A percentile compares a stretch with the other conserved stretches of the same genome.
Evolutionary conservation across 2,888 invertebrate genomes (phyloP).

Genomic region (Entomobrya multifasciata): DNA sequence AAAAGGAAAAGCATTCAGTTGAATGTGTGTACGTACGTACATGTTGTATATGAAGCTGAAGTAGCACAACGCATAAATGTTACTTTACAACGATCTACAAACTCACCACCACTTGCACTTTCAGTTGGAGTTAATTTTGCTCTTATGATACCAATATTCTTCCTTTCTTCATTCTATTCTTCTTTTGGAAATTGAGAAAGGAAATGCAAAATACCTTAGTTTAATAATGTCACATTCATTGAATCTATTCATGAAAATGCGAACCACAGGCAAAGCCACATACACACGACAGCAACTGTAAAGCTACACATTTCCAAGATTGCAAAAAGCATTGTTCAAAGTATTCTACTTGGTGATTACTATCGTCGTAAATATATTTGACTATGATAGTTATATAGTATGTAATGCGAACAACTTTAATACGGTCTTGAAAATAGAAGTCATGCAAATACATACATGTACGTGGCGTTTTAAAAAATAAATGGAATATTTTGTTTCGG

Average conservation of each 20-base stretch:
- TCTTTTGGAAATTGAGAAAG: conserved; percentile 27
- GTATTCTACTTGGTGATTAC: conserved; percentile 18
- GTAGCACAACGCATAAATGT: too few relatives aligned
- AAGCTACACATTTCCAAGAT: background rate
- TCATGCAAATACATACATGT: too few relatives aligned
- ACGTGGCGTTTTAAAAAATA: too few relatives aligned
- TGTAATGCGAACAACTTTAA: too few relatives aligned
- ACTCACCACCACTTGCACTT: too few relatives aligned
- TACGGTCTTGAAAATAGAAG: too few relatives aligned
- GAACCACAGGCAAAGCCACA: conserved; percentile 32
- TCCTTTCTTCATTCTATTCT: conserved; percentile 2
- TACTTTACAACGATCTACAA: too few relatives aligned
- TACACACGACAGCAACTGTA: background rate
- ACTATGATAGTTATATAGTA: background rate
- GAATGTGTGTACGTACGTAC: too few relatives aligned
- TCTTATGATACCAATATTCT: background rate
- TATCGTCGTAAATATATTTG: background rate
- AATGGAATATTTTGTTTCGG: too few relatives aligned
- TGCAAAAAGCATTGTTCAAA: conserved; percentile 24
- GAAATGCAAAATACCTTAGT: conserved; percentile 23
- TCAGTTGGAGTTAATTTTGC: too few relatives aligned
- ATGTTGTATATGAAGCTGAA: too few relatives aligned
- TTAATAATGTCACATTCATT: conserved; percentile 64
- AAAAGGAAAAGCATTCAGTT: too few relatives aligned
- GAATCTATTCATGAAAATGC: conserved; percentile 55